Conservation (phyloP, 37 sponge, comb jelly and placozoan species). For the Amphimedon queenslandica region DNA sequence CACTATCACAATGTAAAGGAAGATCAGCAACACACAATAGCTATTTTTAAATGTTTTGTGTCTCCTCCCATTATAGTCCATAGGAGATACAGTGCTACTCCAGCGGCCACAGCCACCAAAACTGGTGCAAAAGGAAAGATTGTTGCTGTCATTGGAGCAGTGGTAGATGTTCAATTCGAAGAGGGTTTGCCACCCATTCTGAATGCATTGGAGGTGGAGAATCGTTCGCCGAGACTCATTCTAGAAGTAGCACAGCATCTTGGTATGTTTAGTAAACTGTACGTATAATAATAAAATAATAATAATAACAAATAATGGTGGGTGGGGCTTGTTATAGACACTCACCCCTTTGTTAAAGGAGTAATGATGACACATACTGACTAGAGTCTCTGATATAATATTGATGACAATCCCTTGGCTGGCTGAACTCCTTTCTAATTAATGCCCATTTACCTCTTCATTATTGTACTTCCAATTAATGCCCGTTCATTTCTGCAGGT, state of each 20-base stretch:
- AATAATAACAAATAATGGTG: background rate
- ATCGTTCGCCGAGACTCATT: slow-evolving; percentile 68
- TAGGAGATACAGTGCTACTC: slow-evolving; percentile 35
- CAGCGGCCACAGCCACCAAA: slow-evolving; percentile 8
- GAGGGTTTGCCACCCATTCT: slow-evolving; percentile 97
- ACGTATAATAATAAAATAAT: background rate
- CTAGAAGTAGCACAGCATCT: slow-evolving; percentile 99
- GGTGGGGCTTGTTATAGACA: no score
- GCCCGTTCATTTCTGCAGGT: slow-evolving; percentile 48
- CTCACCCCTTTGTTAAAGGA: background rate
- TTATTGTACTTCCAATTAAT: background rate
- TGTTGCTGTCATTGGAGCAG: slow-evolving; percentile 98
- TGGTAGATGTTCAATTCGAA: slow-evolving; percentile 98
- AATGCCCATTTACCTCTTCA: background rate
- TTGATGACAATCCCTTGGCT: background rate
- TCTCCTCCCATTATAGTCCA: slow-evolving; percentile 11
- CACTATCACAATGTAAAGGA: background rate
- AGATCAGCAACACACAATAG: no score
- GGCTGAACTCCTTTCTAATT: no score
- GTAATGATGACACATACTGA: background rate
- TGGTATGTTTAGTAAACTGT: slow-evolving; percentile 46
- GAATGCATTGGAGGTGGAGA: slow-evolving; percentile 91
- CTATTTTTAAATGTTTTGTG: background rate
- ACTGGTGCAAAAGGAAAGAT: slow-evolving; percentile 62
- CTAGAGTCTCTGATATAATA: background rate